Evolutionary conservation across 2,797 vertebrate species (phyloP), one percentile per base, ranked within the genome.

Genomic region (Gallinago stenura): DNA sequence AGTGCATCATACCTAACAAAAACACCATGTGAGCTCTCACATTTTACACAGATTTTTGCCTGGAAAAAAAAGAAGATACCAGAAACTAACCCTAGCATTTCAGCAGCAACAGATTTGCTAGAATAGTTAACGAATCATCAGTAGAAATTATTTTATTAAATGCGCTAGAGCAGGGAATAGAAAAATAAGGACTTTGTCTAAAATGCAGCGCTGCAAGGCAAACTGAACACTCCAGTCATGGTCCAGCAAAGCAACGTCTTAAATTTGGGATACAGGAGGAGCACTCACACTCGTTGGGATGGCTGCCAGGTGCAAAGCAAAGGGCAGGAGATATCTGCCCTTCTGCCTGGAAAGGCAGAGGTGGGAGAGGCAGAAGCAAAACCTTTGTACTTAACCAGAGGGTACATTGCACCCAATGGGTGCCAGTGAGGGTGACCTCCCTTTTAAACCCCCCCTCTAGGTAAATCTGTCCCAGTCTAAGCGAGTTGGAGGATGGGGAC

Each of bases 1-100:
- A 99, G 88, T 98, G 98, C 97, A 99, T 98, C 94, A 99, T 98
- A 93, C 99, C 99, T 99, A 50, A 16, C 53, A 91, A 97, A 95
- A 95, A 95, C n/a, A 90, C 30, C 86, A 56, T 65, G 46, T 87
- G 87, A 93, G 65, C 65, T 69, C 73, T 91, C 89, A 82, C 33
- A 91, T 87, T 84, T 93, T 73, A 89, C 48, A 94, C 26, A 71
- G 51, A 79, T 85, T 75, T 80, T 80, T 86, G 43, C 79, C 73
- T 70, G 76, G 51, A 62, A 89, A 90, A 90, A 89, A 70, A 62
- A 19, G 10, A 79, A 70, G 56, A 24, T 10, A 79, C 28, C 88
- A 87, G 60, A 95, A 90, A 82, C 61, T 80, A 95, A 85, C 69
- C 83, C 95, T 87, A 89, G 70, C 11, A 39, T 72, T 95, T 70